Evolutionary conservation across 2,113 vertebrate genomes (phyloP).

Genomic region (Erpornis zantholeuca): DNA sequence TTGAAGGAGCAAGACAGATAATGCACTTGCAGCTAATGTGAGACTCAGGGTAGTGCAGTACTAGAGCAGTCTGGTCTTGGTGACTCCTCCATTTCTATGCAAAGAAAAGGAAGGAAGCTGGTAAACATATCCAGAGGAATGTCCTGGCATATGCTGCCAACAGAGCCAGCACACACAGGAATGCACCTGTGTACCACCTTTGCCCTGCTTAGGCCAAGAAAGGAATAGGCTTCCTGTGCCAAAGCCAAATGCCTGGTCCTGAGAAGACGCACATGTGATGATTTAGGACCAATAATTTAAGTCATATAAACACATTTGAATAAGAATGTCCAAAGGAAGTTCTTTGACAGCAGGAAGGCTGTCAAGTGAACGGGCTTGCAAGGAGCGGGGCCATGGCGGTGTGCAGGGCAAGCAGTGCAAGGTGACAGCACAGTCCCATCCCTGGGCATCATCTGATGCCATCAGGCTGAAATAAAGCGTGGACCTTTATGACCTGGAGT

Average conservation of each 20-base stretch:
- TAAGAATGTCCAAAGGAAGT: neutral
- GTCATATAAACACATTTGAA: neutral
- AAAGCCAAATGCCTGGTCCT: neutral
- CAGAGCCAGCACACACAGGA: neutral
- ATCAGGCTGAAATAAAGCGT: neutral
- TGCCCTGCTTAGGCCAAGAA: neutral
- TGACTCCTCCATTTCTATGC: neutral
- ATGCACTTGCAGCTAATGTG: neutral
- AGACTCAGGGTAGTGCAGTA: neutral
- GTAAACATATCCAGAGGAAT: neutral
- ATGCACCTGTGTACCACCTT: neutral
- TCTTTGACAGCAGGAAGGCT: neutral
- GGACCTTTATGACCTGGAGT: too few species aligned
- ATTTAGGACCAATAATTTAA: neutral
- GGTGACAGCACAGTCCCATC: neutral
- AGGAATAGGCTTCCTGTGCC: neutral
- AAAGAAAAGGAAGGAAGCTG: neutral
- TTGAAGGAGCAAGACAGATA: neutral
- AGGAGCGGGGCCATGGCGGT: rapidly evolving
- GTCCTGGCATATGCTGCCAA: neutral
- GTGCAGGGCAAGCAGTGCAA: neutral
- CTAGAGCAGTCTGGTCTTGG: neutral
- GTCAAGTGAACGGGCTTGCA: neutral
- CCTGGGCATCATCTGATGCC: neutral
- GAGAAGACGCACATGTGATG: neutral